Base-by-base conservation (phyloP, 1,140 invertebrate genomes). In the Caerostris darwini region DNA sequence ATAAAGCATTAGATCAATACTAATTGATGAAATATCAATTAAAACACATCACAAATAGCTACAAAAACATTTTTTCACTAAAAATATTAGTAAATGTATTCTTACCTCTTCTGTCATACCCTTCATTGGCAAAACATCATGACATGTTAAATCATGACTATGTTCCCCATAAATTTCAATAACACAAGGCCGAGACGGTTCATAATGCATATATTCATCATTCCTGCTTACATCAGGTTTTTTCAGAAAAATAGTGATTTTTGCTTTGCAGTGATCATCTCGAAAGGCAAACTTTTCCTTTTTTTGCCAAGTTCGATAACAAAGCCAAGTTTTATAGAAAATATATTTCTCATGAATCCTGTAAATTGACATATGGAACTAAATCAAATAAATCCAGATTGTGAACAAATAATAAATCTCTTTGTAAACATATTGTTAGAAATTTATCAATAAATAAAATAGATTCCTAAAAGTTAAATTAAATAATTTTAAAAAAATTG, bases 131-230 rank as follows among this genome's bases (percentile, higher is more conserved):
- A 12, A 12, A 3, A 14, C 10, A 14, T 77, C 71, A 12, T 5
- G 3, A 8, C 14, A 7, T 77, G 10, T 34, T 50, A 77, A 34
- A 53, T 10, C 8, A 53, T 77, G 71, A 77, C 34, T 77, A 77
- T 77, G 71, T 5, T 14, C 10, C 7, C 71, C 71, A 53, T 19
- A 34, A 77, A 77, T 77, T 50, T 77, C 71, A 14, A 77, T 77
- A 1, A 77, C 71, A 77, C 71, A 77, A 50, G 71, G 71, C 14
- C 50, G 12, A 50, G 71, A 34, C 5, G 71, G 71, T 4, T 53
- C 50, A 77, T 77, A 77, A 34, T 77, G 19, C 71, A 77, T 50
- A 53, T 77, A 77, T 77, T 77, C 71, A 12, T 77, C 71, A 77
- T 77, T 12, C 53, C 34, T 77, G 3, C 10, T 5, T 10, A 12